These are phyloP conservation scores for Gadopsis bispinosus DNA, from an alignment of 2,797 vertebrate genomes.

Conservation along the genomic window DNA sequence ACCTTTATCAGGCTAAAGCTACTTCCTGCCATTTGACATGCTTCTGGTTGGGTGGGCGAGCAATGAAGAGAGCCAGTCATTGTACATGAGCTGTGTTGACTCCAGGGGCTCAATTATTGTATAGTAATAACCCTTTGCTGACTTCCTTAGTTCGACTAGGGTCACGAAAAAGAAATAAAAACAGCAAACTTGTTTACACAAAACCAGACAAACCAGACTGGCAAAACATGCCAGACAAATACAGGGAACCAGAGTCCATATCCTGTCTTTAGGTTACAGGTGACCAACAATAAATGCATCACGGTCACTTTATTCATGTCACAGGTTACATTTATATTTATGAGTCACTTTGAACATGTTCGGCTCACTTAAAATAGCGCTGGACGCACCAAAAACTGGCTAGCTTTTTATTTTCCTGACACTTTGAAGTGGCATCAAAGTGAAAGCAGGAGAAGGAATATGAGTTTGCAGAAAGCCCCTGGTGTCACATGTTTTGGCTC, in stretches of 20 bases:
- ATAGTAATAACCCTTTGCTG: not conserved
- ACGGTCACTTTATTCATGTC: not conserved
- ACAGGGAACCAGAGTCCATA: not conserved
- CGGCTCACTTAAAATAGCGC: slow-evolving; percentile 3
- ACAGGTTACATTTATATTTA: not conserved
- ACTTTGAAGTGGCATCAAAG: slow-evolving; percentile 42
- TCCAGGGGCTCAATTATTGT: not conserved
- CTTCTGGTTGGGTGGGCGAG: not conserved
- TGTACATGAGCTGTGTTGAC: not conserved
- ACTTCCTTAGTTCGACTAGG: not conserved
- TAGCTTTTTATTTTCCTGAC: slow-evolving; percentile 2
- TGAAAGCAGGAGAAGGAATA: slow-evolving; percentile 6
- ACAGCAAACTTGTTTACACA: slow-evolving; percentile 2
- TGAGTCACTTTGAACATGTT: not conserved
- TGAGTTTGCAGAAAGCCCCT: slow-evolving; percentile 21
- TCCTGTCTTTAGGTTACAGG: not conserved
- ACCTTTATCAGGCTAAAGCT: not conserved
- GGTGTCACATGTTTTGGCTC: slow-evolving; percentile 15
- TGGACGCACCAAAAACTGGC: not conserved
- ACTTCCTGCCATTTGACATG: not conserved
- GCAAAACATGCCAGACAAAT: not conserved
- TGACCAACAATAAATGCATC: not conserved
- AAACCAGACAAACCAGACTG: too few species aligned
- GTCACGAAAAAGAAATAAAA: slow-evolving; percentile 1
- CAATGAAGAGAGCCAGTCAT: not conserved